Conservation (phyloP, 2,113 vertebrate genomes). For the Campylomormyrus tamandua region DNA sequence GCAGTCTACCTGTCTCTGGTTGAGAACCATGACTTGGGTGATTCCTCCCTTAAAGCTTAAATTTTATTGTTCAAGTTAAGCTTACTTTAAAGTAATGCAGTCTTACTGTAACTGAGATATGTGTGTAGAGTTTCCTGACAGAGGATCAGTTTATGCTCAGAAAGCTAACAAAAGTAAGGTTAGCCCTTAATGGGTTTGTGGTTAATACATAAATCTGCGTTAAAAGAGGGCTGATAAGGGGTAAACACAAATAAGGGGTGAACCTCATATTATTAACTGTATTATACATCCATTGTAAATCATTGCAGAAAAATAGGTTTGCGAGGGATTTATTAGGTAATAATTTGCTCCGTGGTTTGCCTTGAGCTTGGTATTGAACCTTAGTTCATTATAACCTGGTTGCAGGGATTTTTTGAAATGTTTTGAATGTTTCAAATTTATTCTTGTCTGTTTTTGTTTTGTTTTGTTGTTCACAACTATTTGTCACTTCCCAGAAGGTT, state of each 20-base stretch:
- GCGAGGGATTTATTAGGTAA: not conserved
- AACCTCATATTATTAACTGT: not conserved
- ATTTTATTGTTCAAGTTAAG: not conserved
- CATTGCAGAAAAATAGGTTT: not conserved
- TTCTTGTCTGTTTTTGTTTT: not conserved
- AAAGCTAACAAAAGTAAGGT: not conserved
- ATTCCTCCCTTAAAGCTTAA: not conserved
- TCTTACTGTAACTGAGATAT: not conserved
- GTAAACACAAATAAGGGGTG: not conserved
- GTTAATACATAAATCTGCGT: not conserved
- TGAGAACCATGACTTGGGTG: not conserved
- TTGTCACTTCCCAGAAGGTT: not conserved
- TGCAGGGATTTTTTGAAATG: not conserved
- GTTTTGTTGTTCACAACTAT: not conserved
- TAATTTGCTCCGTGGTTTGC: not conserved
- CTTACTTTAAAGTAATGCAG: not conserved
- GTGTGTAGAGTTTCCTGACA: not conserved
- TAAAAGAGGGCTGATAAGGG: not conserved
- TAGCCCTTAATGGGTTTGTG: not conserved
- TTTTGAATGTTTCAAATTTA: not conserved
- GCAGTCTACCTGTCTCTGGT: not conserved
- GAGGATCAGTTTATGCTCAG: not conserved
- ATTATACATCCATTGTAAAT: not conserved
- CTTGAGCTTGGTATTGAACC: not conserved
- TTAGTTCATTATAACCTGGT: not conserved